These are phyloP conservation scores for Harpagoxenus sublaevis DNA, from an alignment of 2,888 invertebrate genomes.

Conservation along the genomic window DNA sequence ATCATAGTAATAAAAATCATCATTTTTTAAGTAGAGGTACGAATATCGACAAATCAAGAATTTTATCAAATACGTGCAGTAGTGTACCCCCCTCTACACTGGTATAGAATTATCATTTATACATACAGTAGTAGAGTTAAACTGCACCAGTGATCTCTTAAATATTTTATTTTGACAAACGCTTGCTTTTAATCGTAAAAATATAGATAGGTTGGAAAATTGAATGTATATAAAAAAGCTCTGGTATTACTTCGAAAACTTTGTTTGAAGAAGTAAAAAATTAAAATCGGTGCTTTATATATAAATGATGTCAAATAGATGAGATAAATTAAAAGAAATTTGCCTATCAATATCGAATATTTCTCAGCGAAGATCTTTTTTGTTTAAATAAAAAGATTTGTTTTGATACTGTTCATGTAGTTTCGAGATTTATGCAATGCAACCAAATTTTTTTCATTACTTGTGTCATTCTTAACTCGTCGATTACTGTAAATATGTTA, in stretches of 20 bases:
- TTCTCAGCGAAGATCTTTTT: neutral
- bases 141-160: neutral
- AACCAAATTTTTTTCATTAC: neutral
- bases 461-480: neutral
- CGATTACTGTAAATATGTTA: slow-evolving; percentile 46
- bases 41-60: neutral
- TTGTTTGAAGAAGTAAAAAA: slow-evolving; percentile 21
- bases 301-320: slow-evolving; percentile 19
- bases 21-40: neutral
- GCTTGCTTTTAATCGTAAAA: neutral
- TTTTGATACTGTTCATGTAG: slow-evolving; percentile 1
- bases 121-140: neutral
- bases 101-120: neutral
- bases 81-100: too few species aligned
- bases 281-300: slow-evolving; percentile 37
- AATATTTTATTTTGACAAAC: slow-evolving; percentile 5
- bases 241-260: slow-evolving; percentile 4
- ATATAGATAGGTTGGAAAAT: neutral
- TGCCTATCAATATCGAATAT: slow-evolving; percentile 14
- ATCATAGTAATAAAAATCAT: neutral
- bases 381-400: slow-evolving; percentile 4
- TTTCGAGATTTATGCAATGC: neutral
- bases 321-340: slow-evolving; percentile 40
- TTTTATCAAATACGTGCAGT: neutral
- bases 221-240: neutral